phyloP scores from a whole-genome alignment of 2,797 vertebrate genomes.

The Myripristis murdjan region DNA sequence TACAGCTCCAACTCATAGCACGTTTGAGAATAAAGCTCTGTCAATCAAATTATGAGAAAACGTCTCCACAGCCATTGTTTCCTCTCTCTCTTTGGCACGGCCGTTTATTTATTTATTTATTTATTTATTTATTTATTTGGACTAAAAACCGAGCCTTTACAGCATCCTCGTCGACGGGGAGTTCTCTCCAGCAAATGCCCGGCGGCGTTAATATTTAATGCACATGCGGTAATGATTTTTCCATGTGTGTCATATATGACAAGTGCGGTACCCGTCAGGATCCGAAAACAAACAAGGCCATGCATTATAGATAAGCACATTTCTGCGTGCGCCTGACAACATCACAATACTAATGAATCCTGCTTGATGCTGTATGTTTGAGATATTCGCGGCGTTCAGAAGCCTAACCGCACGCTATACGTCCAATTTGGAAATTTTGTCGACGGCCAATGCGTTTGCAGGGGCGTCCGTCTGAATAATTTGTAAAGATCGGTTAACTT shows the following conservation, averaged over 20 bases:
- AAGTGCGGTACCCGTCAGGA: conserved; percentile 30
- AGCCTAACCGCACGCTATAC: conserved; percentile 44
- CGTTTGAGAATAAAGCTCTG: background rate
- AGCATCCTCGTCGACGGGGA: conserved; percentile 14
- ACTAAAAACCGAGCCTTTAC: conserved; percentile 17
- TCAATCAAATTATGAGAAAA: background rate
- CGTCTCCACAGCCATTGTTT: background rate
- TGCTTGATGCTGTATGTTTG: conserved; percentile 29
- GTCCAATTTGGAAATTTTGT: conserved; percentile 43
- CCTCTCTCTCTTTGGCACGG: background rate
- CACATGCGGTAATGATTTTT: conserved; percentile 46
- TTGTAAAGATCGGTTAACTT: conserved; percentile 39
- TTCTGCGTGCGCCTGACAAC: conserved; percentile 47
- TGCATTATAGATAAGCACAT: conserved; percentile 71
- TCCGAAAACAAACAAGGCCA: conserved; percentile 63
- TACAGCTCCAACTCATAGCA: background rate
- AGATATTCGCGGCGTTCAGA: conserved; percentile 56
- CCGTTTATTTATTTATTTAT: background rate
- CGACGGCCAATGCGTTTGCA: conserved; percentile 38
- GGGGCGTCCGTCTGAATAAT: conserved; percentile 35
- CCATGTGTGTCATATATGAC: conserved; percentile 58
- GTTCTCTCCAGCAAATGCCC: conserved; percentile 33
- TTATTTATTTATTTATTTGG: conserved; percentile 36
- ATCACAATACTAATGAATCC: conserved; percentile 65
- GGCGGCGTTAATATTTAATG: conserved; percentile 64